Conservation (phyloP, 1,140 invertebrate genomes). For the Aphaenogaster ashmeadi region DNA sequence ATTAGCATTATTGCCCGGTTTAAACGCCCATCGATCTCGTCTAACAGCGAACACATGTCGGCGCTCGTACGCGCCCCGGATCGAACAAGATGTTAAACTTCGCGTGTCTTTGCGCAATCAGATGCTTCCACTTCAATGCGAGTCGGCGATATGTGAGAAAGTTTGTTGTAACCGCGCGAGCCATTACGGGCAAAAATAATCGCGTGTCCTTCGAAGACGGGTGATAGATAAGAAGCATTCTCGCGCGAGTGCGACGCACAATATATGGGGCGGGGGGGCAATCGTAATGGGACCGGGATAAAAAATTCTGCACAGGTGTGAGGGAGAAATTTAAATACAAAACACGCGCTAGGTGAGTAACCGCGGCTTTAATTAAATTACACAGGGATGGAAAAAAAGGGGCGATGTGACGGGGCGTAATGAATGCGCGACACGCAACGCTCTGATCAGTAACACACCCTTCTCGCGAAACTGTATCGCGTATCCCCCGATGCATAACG, state of each 20-base stretch:
- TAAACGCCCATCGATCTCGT: conserved; percentile 19
- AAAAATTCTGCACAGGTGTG: background rate
- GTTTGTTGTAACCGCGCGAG: conserved; percentile 44
- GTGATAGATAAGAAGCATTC: background rate
- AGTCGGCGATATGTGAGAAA: conserved; percentile 49
- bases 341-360: conserved; percentile 26
- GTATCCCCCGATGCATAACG: background rate
- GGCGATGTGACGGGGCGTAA: conserved; percentile 39
- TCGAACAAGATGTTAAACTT: conserved; percentile 65
- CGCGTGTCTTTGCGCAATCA: conserved; percentile 53
- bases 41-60: conserved; percentile 32
- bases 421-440: conserved; percentile 64
- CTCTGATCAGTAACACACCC: conserved; percentile 49
- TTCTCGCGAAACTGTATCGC: background rate
- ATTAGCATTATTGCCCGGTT: conserved; percentile 6
- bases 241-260: background rate
- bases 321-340: conserved; percentile 18
- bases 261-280: background rate
- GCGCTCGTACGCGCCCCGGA: conserved; percentile 17
- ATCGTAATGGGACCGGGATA: background rate
- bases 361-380: conserved; percentile 68
- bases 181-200: conserved; percentile 56
- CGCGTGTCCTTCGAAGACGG: background rate
- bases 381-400: conserved; percentile 18
- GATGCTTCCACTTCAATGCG: conserved; percentile 54